A percentile compares a stretch with the other conserved stretches of the same genome.
Evolutionary conservation across 2,797 vertebrate genomes (phyloP).

Genomic region (Chloroceryle inda): DNA sequence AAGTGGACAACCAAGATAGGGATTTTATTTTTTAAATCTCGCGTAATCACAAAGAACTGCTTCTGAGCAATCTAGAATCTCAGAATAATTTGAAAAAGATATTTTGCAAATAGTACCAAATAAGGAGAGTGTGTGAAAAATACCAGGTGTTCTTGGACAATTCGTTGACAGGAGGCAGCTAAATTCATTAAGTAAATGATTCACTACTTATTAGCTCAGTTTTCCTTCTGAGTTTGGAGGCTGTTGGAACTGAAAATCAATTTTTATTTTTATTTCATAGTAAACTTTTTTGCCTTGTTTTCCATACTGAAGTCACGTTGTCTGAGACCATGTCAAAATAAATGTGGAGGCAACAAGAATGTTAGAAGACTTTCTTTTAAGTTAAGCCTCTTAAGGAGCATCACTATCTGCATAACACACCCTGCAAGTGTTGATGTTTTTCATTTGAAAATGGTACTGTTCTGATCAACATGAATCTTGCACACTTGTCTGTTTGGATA

Average conservation of each 20-base stretch:
- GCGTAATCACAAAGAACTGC: background rate
- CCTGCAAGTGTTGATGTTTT: background rate
- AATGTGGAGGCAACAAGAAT: background rate
- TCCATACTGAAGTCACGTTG: background rate
- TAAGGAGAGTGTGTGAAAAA: background rate
- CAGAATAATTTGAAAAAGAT: background rate
- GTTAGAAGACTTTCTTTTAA: background rate
- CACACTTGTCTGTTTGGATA: background rate
- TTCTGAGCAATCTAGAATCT: background rate
- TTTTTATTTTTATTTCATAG: background rate
- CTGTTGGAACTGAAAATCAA: conserved; percentile 1
- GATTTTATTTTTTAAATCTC: background rate
- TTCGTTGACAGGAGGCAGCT: background rate
- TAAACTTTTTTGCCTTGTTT: background rate
- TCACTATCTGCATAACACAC: background rate
- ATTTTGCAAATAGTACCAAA: conserved; percentile 30
- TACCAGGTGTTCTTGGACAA: conserved; percentile 11
- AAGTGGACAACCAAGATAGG: background rate
- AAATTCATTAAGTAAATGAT: conserved; percentile 7
- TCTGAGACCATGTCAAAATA: background rate
- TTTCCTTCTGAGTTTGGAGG: conserved; percentile 2
- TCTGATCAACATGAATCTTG: background rate
- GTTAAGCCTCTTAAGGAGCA: background rate
- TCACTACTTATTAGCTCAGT: background rate
- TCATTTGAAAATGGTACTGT: background rate